Conservation (phyloP, 2,888 invertebrate genomes). For the Coenonympha glycerion region DNA sequence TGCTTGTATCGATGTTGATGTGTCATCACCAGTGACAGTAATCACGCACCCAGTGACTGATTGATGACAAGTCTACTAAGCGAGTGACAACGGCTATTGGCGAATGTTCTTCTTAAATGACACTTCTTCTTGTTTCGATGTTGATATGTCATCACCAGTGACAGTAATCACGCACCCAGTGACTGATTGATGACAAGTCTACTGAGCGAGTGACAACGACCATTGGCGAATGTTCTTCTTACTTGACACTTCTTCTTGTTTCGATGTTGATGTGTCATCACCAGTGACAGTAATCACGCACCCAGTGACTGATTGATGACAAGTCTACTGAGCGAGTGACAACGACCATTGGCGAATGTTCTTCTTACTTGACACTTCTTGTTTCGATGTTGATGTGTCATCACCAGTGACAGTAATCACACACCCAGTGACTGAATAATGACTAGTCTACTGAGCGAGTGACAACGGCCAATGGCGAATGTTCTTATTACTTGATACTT, state of each 20-base stretch:
- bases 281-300: constrained; percentile 26
- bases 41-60: constrained; percentile 26
- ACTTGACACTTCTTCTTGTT: too few relatives aligned
- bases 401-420: constrained; percentile 10
- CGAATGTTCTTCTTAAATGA: not conserved
- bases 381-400: not conserved
- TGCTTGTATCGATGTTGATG: not conserved
- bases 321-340: constrained; percentile 29
- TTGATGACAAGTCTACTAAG: constrained; percentile 30
- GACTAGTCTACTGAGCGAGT: constrained; percentile 31
- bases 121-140: too few relatives aligned
- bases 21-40: constrained; percentile 3
- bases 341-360: not conserved
- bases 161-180: constrained; percentile 32
- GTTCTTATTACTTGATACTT: not conserved
- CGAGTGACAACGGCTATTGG: constrained; percentile 23
- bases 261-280: not conserved
- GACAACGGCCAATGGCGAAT: constrained; percentile 19
- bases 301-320: constrained; percentile 33
- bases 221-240: too few relatives aligned
- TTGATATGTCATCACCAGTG: not conserved
- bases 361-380: not conserved
- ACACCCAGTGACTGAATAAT: constrained; percentile 25
- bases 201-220: constrained; percentile 23
- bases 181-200: constrained; percentile 31